Percentiles rank a stretch among this genome's conserved stretches.
These are phyloP conservation scores for Pantelozetes paolii DNA, from an alignment of 2,888 invertebrate genomes.

Conservation along the genomic window DNA sequence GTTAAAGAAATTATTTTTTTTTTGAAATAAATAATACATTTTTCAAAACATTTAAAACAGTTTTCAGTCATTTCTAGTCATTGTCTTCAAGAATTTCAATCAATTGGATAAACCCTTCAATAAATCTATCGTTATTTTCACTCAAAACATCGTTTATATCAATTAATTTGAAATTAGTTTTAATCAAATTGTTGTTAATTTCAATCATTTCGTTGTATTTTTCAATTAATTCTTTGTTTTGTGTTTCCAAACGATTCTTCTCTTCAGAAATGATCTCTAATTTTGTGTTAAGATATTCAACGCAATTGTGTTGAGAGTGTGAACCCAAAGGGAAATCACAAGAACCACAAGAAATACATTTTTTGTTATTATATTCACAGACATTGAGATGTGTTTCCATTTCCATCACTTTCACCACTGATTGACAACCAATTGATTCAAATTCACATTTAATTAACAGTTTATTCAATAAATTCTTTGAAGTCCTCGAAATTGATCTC, in stretches of 20 bases:
- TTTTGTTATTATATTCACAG: not conserved
- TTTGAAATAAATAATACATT: no score
- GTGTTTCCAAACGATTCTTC: not conserved
- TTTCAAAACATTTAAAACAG: no score
- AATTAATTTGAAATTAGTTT: no score
- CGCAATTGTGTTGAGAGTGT: not conserved
- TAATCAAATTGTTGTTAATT: not conserved
- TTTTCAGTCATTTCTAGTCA: no score
- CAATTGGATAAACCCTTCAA: no score
- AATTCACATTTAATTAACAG: not conserved
- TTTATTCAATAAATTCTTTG: not conserved
- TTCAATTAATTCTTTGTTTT: not conserved
- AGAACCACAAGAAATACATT: no score
- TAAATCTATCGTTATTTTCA: no score
- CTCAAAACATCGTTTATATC: no score
- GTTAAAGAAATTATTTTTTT: no score
- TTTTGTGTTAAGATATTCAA: not conserved
- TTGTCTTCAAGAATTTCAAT: no score
- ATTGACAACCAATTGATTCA: not conserved
- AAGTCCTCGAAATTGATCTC: not conserved
- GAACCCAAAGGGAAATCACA: not conserved
- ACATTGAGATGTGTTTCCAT: not conserved
- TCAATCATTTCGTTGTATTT: not conserved
- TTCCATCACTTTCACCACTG: not conserved
- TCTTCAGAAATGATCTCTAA: not conserved